A percentile compares a stretch with the other conserved stretches of the same genome.
phyloP scores from a whole-genome alignment of 1,140 invertebrate species.

The Battus philenor region DNA sequence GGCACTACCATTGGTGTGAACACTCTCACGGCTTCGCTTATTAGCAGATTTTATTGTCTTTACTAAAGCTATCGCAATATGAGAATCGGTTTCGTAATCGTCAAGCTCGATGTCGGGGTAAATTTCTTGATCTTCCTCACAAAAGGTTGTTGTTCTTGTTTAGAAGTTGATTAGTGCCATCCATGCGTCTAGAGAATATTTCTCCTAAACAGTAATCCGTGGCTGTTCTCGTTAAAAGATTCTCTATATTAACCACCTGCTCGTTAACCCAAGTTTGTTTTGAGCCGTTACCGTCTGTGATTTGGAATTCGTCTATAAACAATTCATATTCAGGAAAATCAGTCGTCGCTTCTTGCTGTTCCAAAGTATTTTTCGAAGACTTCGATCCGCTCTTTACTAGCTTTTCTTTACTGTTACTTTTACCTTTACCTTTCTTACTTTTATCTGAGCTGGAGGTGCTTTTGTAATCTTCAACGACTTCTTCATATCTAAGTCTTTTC shows the following conservation, averaged over 20 bases:
- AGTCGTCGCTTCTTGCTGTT: conserved; percentile 30
- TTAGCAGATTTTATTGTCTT: too few species aligned
- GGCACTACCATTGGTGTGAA: too few species aligned
- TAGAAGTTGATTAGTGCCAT: conserved; percentile 73
- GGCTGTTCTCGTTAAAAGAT: conserved; percentile 66
- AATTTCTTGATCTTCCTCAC: conserved; percentile 61
- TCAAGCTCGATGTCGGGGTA: too few species aligned
- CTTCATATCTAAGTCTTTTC: conserved; percentile 29
- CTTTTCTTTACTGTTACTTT: conserved; percentile 37
- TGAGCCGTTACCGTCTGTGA: conserved; percentile 43
- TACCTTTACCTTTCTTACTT: conserved; percentile 45
- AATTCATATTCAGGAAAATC: conserved; percentile 35
- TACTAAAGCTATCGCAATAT: too few species aligned
- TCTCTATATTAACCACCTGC: conserved; percentile 47
- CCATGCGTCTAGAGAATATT: conserved; percentile 72
- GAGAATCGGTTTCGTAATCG: too few species aligned
- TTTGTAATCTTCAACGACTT: conserved; percentile 22
- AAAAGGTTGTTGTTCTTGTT: conserved; percentile 70
- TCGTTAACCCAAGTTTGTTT: conserved; percentile 46
- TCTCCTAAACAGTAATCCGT: conserved; percentile 74
- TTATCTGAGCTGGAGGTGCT: conserved; percentile 39
- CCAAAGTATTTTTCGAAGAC: conserved; percentile 33
- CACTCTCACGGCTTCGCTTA: too few species aligned
- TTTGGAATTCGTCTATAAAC: conserved; percentile 55
- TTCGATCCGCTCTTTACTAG: conserved; percentile 39